A percentile compares a stretch with the other conserved stretches of the same genome.
Evolutionary conservation across 1,140 invertebrate genomes (phyloP).

Genomic region (Tribolium madens): DNA sequence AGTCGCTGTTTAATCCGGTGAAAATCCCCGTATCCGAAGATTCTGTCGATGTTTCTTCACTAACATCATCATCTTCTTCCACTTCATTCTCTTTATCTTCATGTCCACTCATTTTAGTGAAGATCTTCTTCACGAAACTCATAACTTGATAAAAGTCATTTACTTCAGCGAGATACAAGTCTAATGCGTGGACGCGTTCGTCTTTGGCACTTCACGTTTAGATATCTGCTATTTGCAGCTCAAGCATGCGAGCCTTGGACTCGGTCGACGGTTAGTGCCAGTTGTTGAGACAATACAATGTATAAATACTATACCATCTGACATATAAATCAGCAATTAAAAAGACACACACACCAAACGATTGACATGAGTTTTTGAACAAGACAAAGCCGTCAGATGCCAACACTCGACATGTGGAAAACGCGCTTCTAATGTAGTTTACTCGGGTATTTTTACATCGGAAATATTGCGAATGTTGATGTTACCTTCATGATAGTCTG

Average conservation of each 20-base stretch:
- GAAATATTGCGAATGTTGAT: neutral
- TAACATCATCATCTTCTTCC: constrained; percentile 61
- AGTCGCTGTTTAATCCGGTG: constrained; percentile 57
- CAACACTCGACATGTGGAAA: constrained; percentile 2
- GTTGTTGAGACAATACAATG: constrained; percentile 28
- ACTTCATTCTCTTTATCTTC: constrained; percentile 48
- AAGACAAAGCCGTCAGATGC: neutral
- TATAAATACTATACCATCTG: constrained; percentile 43
- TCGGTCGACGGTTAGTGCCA: constrained; percentile 41
- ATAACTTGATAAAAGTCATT: constrained; percentile 49
- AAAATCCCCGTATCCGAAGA: constrained; percentile 62
- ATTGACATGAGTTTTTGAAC: constrained; percentile 17
- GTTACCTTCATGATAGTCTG: neutral
- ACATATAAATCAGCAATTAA: constrained; percentile 41
- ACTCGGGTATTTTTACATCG: constrained; percentile 1
- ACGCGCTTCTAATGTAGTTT: constrained; percentile 8
- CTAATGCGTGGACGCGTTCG: constrained; percentile 10
- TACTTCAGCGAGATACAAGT: neutral
- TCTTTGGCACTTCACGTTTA: constrained; percentile 54
- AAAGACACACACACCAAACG: neutral
- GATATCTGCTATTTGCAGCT: constrained; percentile 58
- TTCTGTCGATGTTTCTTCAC: constrained; percentile 57
- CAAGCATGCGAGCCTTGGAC: constrained; percentile 58
- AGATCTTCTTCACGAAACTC: constrained; percentile 63
- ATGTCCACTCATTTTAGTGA: constrained; percentile 54